Evolutionary conservation across 1,140 invertebrate genomes (phyloP).

Genomic region (Drosophila trapezifrons): DNA sequence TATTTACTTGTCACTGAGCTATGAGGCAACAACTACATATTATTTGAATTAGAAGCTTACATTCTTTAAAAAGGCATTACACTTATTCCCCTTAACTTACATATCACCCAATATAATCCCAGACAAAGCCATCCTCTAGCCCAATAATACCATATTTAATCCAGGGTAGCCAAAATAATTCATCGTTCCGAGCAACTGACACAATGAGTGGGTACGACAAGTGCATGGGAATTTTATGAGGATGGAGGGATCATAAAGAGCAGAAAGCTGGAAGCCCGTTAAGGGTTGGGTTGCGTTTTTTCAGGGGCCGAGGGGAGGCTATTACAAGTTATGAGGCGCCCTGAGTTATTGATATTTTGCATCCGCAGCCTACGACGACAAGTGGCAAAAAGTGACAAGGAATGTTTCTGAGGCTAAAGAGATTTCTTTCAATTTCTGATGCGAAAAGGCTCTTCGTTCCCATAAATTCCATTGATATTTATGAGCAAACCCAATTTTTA

Average conservation of each 20-base stretch:
- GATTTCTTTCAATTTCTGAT: constrained; percentile 44
- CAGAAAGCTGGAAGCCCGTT: constrained; percentile 49
- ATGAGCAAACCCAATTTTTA: constrained; percentile 33
- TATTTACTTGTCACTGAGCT: too few relatives aligned
- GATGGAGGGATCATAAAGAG: constrained; percentile 47
- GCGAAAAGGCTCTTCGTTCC: constrained; percentile 8
- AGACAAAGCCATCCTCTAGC: background rate
- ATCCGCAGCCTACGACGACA: constrained; percentile 33
- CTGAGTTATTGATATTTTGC: constrained; percentile 51
- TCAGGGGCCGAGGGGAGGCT: background rate
- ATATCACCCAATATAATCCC: background rate
- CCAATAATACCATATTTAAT: background rate
- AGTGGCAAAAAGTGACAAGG: constrained; percentile 32
- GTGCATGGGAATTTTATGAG: constrained; percentile 43
- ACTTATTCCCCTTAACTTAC: too few relatives aligned
- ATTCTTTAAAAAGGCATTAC: too few relatives aligned
- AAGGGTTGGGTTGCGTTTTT: constrained; percentile 14
- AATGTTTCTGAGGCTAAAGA: constrained; percentile 28
- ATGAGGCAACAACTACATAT: too few relatives aligned
- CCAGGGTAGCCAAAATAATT: constrained; percentile 38
- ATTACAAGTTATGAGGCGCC: constrained; percentile 26
- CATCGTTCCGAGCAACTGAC: constrained; percentile 41
- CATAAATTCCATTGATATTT: constrained; percentile 52
- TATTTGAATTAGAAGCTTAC: too few relatives aligned
- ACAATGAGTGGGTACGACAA: constrained; percentile 42